Base-by-base conservation (phyloP, 1,140 invertebrate genomes). In the Brachionus koreanus region DNA sequence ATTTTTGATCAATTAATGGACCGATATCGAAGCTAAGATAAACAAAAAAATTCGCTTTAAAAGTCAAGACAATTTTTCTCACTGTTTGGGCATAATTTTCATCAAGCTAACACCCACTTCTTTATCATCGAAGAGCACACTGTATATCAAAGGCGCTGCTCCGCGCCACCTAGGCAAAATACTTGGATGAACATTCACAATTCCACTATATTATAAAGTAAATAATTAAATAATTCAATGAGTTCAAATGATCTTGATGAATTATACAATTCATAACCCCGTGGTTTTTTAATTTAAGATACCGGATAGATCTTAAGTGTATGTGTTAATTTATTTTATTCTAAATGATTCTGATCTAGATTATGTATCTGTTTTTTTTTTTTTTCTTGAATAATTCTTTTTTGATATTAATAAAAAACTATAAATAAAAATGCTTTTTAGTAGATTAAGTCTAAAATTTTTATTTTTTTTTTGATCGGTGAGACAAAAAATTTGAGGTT, bases 131-230 rank as follows among this genome's bases (percentile, higher is more conserved):
- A 93, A 92, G 79, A 94, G 90, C 76, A 96, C 89, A n/a, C 94
- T 91, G 88, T 95, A 91, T 83, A 93, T 90, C 63, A 97, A 92
- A 3, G 95, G 95, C 10, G 94, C 92, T 57, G 95, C 94, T 39
- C 96, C 96, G 87, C 96, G 89, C 94, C 95, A 98, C 83, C 93
- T 90, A 33, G 96, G 96, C 84, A 98, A 87, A 39, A 98, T 86
- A 88, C 94, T 96, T 10, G 92, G 93, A 89, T 98, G 96, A 1
- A 97, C 85, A 83, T 89, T 89, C 6, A 89, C 83, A 69, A 89
- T 88, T 13, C 95, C 95, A 87, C 94, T 95, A 85, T 46, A 84
- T 13, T 19, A 13, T 39, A 63, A 72, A 63, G 10, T n/a, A 33
- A 67, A 25, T 35, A 33, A 23, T 63, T 25, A 23, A 23, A 12